These are phyloP conservation scores for Pangasius djambal DNA, from an alignment of 2,797 vertebrate genomes.

Conservation along the genomic window DNA sequence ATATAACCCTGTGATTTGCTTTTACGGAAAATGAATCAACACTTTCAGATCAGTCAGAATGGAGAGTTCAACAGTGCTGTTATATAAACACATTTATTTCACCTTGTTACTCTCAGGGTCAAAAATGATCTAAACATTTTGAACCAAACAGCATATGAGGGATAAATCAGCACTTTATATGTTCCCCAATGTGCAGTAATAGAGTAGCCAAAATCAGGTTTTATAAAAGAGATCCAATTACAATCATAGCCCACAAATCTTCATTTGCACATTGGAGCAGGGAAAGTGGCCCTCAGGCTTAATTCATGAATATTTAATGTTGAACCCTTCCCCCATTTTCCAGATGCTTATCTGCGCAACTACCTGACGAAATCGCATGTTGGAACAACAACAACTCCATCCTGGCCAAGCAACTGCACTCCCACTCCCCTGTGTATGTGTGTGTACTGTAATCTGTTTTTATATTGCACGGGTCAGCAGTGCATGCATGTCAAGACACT, in stretches of 20 bases:
- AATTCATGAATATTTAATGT: conserved; percentile 49
- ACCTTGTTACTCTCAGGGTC: not conserved
- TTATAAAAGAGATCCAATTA: conserved; percentile 36
- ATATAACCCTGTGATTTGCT: not conserved
- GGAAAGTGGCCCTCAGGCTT: conserved; percentile 34
- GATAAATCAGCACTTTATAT: not conserved
- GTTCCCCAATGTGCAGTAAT: not conserved
- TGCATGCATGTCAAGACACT: conserved; percentile 14
- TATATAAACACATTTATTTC: not conserved
- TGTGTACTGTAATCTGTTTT: conserved; percentile 7
- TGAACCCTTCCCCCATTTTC: conserved; percentile 9
- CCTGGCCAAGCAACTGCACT: not conserved
- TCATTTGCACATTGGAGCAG: conserved; percentile 40
- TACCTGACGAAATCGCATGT: not conserved
- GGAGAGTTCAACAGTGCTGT: not conserved
- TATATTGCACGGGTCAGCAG: conserved; percentile 15
- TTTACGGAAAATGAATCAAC: not conserved
- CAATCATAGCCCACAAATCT: conserved; percentile 42
- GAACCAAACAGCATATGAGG: not conserved
- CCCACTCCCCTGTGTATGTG: not conserved
- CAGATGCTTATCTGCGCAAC: conserved; percentile 14
- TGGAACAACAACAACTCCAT: not conserved
- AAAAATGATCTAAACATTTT: not conserved
- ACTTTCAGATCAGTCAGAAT: not conserved
- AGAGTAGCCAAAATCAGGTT: not conserved